These are phyloP conservation scores for Toxotes lorentzi DNA, from an alignment of 2,797 vertebrate genomes.

Conservation along the genomic window DNA sequence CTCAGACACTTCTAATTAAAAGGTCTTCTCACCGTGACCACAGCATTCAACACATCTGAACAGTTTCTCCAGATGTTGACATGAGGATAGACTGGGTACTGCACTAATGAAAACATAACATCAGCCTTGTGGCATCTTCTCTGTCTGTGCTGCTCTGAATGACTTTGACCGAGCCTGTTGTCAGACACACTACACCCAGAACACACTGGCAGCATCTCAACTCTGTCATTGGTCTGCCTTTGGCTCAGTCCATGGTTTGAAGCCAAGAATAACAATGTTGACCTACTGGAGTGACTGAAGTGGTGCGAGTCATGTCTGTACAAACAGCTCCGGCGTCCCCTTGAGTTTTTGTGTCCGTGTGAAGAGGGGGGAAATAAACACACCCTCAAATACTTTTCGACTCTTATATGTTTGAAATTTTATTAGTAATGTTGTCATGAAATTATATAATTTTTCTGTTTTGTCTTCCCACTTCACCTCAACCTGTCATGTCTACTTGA, in stretches of 20 bases:
- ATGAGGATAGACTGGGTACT: background rate
- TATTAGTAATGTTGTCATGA: background rate
- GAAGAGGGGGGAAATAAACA: background rate
- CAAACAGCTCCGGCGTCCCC: constrained; percentile 60
- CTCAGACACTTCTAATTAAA: constrained; percentile 9
- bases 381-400: background rate
- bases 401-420: constrained; percentile 1
- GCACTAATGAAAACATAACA: constrained; percentile 36
- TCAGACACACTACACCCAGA: constrained; percentile 70
- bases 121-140: constrained; percentile 36
- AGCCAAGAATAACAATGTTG: constrained; percentile 77
- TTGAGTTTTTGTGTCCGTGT: constrained; percentile 37
- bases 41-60: background rate
- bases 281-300: constrained; percentile 62
- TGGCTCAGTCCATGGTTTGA: constrained; percentile 46
- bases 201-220: constrained; percentile 70
- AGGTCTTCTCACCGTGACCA: constrained; percentile 7
- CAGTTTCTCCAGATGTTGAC: constrained; percentile 9
- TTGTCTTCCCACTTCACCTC: constrained; percentile 16
- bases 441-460: constrained; percentile 12
- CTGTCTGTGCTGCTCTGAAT: constrained; percentile 30
- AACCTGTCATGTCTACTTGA: constrained; percentile 5
- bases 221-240: constrained; percentile 56
- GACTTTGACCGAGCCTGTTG: constrained; percentile 48
- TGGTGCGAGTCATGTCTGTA: constrained; percentile 62